Percentiles rank a stretch among this genome's conserved stretches.
Evolutionary conservation across 2,797 vertebrate genomes (phyloP).

Genomic region (Coendou prehensilis): DNA sequence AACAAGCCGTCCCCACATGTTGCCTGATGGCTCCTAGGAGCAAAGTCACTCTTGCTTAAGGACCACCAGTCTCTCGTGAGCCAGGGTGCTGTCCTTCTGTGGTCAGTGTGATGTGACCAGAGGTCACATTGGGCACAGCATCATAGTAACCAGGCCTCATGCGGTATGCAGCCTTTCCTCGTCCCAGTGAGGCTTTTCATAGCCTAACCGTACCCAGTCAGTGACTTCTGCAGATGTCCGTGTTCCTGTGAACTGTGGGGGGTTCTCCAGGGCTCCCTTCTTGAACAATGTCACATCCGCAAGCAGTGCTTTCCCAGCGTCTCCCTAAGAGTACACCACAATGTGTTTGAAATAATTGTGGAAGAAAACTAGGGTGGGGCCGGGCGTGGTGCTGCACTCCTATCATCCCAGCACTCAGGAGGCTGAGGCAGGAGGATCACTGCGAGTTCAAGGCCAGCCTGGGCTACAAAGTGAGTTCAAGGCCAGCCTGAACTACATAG

Average conservation of each 20-base stretch:
- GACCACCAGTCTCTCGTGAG: background rate
- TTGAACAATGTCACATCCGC: background rate
- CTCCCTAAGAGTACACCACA: background rate
- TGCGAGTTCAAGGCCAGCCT: background rate
- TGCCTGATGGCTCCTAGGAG: background rate
- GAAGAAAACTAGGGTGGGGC: conserved; percentile 78
- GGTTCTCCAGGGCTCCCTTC: background rate
- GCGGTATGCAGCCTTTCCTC: background rate
- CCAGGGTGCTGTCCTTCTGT: background rate
- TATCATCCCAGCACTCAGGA: background rate
- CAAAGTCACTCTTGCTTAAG: background rate
- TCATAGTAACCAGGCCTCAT: background rate
- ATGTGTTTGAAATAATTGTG: conserved; percentile 79
- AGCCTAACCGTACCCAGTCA: background rate
- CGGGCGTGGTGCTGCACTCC: background rate
- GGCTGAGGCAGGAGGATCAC: background rate
- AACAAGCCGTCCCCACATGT: background rate
- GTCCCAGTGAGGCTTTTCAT: conserved; percentile 30
- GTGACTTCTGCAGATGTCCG: background rate
- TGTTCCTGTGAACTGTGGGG: conserved; percentile 38
- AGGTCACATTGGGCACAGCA: background rate
- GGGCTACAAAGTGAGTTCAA: background rate
- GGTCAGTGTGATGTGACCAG: conserved; percentile 1
- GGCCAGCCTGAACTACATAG: background rate
- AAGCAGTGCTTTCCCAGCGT: background rate